Base-by-base conservation (phyloP, 2,797 vertebrate species). In the Meriones psammophilus region DNA sequence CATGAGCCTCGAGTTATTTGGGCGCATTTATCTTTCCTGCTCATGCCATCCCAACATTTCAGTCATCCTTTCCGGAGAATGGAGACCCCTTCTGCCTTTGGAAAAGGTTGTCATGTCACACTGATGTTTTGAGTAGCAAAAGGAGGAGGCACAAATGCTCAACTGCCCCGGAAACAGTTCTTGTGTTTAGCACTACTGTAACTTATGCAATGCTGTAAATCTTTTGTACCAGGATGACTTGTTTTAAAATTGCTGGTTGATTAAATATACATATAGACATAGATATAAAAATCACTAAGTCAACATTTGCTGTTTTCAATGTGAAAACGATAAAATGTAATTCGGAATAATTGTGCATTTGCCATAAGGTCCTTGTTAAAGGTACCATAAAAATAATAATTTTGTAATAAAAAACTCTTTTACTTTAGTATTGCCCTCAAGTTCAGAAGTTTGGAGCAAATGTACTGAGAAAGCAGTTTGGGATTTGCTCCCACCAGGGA, bases 281-380 rank as follows among this genome's bases (percentile, higher is more conserved):
- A 96, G 93, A 97, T 97, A 97, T 97, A 97, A 98, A 97, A 98
- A 97, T 92, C 96, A 97, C 97, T 84, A 98, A 97, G 97, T 97
- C 95, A 97, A 98, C 98, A 98, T 98, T 98, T 98, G 97, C 94
- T 66, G 98, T 98, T 98, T 98, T 99, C 98, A 98, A 98, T 99
- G 98, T 98, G 98, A 98, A 98, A 99, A 98, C 97, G 0, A 98
- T 97, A 98, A 98, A 98, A 98, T 96, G 98, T 97, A 98, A 98
- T 98, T 54, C 95, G 92, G 96, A 98, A 96, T 97, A 98, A 97
- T 97, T 98, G 98, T 98, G 98, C 98, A 98, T 97, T 98, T 98
- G 97, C 97, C 95, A 96, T 93, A 96, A 96, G 98, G 96, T 98
- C 98, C 98, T 98, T 97, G 93, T 91, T 94, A 97, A 98, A 98